phyloP scores from a whole-genome alignment of 2,113 vertebrate genomes.

The Leucopternis melanops region DNA sequence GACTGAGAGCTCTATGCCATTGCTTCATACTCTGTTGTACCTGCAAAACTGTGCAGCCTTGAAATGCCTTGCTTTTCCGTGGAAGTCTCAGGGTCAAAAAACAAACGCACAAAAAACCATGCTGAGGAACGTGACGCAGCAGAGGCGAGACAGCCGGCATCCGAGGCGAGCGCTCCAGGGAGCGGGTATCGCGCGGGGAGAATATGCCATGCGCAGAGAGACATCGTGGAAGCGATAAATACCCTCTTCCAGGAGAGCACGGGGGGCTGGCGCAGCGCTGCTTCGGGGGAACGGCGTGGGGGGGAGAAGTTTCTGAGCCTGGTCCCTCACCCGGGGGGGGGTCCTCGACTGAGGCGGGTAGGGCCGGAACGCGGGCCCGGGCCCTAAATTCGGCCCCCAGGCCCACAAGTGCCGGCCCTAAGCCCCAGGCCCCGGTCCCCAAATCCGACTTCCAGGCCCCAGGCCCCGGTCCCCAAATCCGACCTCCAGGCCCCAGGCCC shows the following conservation, averaged over 20 bases:
- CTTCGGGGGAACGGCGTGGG: rapidly evolving
- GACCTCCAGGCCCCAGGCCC: background rate
- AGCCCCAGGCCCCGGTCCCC: background rate
- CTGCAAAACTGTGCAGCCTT: rapidly evolving
- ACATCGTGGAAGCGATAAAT: background rate
- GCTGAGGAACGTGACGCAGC: background rate
- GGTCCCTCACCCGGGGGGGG: background rate
- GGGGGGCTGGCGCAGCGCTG: background rate
- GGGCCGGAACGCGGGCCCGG: rapidly evolving
- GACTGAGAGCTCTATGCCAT: rapidly evolving
- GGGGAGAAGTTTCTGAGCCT: too few species aligned
- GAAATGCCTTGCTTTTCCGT: background rate
- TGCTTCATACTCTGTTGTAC: background rate
- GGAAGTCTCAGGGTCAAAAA: background rate
- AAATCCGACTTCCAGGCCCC: background rate
- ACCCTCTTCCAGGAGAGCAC: background rate
- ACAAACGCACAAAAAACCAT: background rate
- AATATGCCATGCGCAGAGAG: background rate
- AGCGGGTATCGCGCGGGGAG: background rate
- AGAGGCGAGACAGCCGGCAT: background rate
- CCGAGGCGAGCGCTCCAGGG: background rate
- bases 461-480: too few species aligned
- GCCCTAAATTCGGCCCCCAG: too few species aligned
- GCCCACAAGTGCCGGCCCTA: too few species aligned
- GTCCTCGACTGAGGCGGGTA: rapidly evolving